These are phyloP conservation scores for Oceanodroma leucorhoa DNA, from an alignment of 2,797 vertebrate species.

Conservation along the genomic window DNA sequence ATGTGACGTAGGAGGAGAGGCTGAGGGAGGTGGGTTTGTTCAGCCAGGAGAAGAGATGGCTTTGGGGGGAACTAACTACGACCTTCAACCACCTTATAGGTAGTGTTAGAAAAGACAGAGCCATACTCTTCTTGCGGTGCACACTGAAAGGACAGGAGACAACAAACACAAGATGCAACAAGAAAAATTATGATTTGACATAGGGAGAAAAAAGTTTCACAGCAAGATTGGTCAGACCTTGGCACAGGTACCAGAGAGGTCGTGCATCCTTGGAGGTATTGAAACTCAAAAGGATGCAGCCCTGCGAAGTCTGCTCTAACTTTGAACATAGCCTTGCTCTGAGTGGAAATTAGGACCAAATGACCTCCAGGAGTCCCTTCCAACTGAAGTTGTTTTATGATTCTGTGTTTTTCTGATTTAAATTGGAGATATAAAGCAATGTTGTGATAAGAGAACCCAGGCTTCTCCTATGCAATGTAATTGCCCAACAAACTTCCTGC, in stretches of 20 bases:
- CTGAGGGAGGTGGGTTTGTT: background rate
- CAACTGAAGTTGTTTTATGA: background rate
- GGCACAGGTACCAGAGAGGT: background rate
- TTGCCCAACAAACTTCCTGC: background rate
- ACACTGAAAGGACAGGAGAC: background rate
- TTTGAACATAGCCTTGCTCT: background rate
- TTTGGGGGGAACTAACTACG: background rate
- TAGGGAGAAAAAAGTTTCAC: background rate
- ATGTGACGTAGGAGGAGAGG: background rate
- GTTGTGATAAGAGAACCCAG: background rate
- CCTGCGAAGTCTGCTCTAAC: background rate
- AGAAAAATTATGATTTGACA: background rate
- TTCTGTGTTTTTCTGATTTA: background rate
- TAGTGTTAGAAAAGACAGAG: background rate
- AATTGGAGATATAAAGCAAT: background rate
- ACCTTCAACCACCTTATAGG: background rate
- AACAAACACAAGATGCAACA: background rate
- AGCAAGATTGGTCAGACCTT: background rate
- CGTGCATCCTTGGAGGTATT: background rate
- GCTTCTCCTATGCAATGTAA: background rate
- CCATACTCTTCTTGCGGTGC: no score
- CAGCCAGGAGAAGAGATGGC: background rate
- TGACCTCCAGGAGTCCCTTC: background rate
- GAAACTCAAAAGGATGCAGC: background rate
- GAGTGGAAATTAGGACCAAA: background rate